phyloP scores from a whole-genome alignment of 2,113 vertebrate genomes.

The Laticauda laticaudata region DNA sequence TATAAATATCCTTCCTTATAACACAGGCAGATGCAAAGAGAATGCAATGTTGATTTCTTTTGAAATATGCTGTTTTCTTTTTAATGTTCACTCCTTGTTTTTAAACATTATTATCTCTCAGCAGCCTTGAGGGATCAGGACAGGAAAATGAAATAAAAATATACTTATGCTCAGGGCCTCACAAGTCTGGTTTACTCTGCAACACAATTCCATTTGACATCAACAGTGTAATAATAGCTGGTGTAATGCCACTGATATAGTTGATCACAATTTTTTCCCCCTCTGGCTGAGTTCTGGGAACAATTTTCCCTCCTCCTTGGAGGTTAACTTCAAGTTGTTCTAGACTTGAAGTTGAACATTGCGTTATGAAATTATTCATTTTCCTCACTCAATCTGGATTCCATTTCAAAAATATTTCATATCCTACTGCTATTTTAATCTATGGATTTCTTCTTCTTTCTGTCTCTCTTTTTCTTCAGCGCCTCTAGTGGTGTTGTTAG shows the following conservation, averaged over 20 bases:
- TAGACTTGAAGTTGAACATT: not conserved
- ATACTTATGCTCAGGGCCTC: not conserved
- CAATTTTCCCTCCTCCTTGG: not conserved
- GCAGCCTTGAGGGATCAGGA: slow-evolving; percentile 6
- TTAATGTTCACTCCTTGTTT: not conserved
- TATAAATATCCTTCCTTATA: not conserved
- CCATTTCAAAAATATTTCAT: not conserved
- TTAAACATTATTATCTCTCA: not conserved
- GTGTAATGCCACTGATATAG: not conserved
- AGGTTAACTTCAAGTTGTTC: accelerated
- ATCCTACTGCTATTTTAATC: not conserved
- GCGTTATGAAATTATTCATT: not conserved
- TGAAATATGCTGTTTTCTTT: not conserved
- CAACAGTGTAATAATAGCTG: not conserved
- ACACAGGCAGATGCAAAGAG: not conserved
- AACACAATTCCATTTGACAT: not conserved
- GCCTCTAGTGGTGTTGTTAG: slow-evolving; percentile 18
- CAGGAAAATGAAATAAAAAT: not conserved
- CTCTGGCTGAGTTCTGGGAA: not conserved
- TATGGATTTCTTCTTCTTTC: not conserved
- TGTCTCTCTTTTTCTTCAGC: not conserved
- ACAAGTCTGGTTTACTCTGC: not conserved
- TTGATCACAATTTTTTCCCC: not conserved
- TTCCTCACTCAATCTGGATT: not conserved
- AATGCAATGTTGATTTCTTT: not conserved